A percentile compares a stretch with the other conserved stretches of the same genome.
Evolutionary conservation across 1,140 invertebrate species (phyloP).

Genomic region (Heliothis subflexa): DNA sequence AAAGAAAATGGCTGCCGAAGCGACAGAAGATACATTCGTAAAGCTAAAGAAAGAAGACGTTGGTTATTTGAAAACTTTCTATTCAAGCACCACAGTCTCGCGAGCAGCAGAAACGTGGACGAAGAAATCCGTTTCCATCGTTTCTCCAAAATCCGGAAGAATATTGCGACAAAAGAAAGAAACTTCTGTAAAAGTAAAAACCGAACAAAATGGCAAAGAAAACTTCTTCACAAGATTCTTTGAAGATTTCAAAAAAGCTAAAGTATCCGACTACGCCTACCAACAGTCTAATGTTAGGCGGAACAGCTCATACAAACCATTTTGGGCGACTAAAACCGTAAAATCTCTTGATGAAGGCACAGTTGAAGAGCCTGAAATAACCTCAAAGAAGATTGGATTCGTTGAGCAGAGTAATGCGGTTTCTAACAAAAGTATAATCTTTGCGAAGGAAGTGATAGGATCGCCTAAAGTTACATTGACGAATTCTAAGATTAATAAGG

Average conservation of each 20-base stretch:
- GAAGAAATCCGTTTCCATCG: slow-evolving; percentile 70
- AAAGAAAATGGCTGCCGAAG: slow-evolving; percentile 62
- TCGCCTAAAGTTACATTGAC: slow-evolving; percentile 59
- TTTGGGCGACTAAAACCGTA: slow-evolving; percentile 71
- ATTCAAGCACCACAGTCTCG: slow-evolving; percentile 51
- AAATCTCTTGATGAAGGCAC: slow-evolving; percentile 47
- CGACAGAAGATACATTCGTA: slow-evolving; percentile 61
- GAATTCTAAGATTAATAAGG: slow-evolving; percentile 32
- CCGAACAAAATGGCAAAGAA: slow-evolving; percentile 49
- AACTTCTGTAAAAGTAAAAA: slow-evolving; percentile 43
- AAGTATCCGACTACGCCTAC: slow-evolving; percentile 71
- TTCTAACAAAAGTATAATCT: slow-evolving; percentile 56
- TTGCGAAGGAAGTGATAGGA: slow-evolving; percentile 57
- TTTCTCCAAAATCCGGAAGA: slow-evolving; percentile 68
- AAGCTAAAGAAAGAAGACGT: slow-evolving; percentile 70
- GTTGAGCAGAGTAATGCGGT: slow-evolving; percentile 56
- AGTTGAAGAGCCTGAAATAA: slow-evolving; percentile 48
- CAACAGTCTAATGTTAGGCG: slow-evolving; percentile 65
- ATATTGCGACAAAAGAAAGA: slow-evolving; percentile 56
- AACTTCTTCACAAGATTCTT: slow-evolving; percentile 69
- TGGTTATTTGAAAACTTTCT: slow-evolving; percentile 63
- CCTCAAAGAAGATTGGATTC: slow-evolving; percentile 49
- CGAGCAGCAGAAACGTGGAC: slow-evolving; percentile 67
- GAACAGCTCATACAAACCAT: slow-evolving; percentile 72
- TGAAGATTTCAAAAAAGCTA: slow-evolving; percentile 68